A percentile compares a stretch with the other conserved stretches of the same genome.
Conservation (phyloP, 2,113 vertebrate genomes). For the Dolichotis patagonum region DNA sequence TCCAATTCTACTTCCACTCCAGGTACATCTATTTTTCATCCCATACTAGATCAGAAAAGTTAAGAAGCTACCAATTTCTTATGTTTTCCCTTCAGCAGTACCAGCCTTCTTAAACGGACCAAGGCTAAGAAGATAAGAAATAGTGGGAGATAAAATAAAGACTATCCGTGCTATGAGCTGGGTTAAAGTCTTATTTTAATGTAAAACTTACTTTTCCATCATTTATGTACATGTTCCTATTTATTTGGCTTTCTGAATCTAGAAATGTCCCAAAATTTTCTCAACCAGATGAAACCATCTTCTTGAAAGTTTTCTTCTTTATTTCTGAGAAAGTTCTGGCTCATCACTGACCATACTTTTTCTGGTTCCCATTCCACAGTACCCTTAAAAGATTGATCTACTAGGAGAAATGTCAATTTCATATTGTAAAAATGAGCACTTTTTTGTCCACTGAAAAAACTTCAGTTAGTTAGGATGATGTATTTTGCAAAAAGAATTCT, state of each 20-base stretch:
- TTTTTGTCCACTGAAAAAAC: not conserved
- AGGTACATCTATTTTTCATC: not conserved
- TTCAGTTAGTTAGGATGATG: not conserved
- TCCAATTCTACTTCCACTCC: not conserved
- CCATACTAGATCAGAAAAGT: not conserved
- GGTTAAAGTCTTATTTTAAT: not conserved
- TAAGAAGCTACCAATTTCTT: not conserved
- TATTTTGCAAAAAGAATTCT: not conserved
- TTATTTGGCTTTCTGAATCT: not conserved
- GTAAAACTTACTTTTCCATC: not conserved
- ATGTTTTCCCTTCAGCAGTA: not conserved
- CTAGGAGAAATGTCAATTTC: slow-evolving; percentile 24
- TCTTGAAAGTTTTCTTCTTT: not conserved
- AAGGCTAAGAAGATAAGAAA: too few relatives aligned
- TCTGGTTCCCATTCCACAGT: not conserved
- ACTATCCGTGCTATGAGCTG: not conserved
- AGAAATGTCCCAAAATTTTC: not conserved
- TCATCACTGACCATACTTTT: not conserved
- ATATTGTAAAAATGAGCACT: not conserved
- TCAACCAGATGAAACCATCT: not conserved
- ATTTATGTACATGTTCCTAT: not conserved
- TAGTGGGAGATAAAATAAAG: too few relatives aligned
- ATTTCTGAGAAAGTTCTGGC: not conserved
- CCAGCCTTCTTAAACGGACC: not conserved
- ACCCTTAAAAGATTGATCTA: not conserved